Percentiles rank a stretch among this genome's conserved stretches.
These are phyloP conservation scores for Sinopyrophorus schimmeli DNA, from an alignment of 2,888 invertebrate genomes.

Conservation along the genomic window DNA sequence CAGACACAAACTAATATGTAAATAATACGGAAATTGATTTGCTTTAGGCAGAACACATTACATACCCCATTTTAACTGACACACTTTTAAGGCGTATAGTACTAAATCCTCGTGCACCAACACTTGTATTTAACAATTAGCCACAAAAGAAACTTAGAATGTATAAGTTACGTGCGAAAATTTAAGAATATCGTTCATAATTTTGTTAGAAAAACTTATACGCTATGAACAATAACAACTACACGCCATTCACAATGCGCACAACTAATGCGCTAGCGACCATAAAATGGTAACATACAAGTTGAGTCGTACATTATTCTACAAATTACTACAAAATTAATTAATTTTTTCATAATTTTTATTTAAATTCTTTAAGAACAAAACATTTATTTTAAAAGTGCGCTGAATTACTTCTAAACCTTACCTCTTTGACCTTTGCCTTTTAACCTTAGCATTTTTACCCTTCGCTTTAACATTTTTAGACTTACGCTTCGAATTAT, in stretches of 20 bases:
- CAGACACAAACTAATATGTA: constrained; percentile 9
- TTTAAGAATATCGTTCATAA: constrained; percentile 68
- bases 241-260: constrained; percentile 98
- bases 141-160: constrained; percentile 59
- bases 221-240: constrained; percentile 98
- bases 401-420: too few species aligned
- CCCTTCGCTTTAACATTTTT: too few species aligned
- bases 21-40: constrained; percentile 51
- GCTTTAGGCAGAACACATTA: constrained; percentile 56
- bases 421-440: too few species aligned
- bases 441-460: too few species aligned
- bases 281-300: constrained; percentile 20
- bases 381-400: too few species aligned
- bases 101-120: constrained; percentile 50
- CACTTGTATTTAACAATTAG: constrained; percentile 59
- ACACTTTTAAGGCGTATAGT: constrained; percentile 64
- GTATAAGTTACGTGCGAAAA: constrained; percentile 62
- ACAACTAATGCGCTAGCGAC: constrained; percentile 69
- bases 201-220: constrained; percentile 72
- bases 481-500: too few species aligned
- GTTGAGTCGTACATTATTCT: too few species aligned
- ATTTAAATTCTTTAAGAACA: too few species aligned
- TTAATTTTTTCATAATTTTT: too few species aligned
- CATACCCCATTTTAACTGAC: constrained; percentile 75
- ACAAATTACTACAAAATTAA: too few species aligned